Percentiles rank a stretch among this genome's conserved stretches.
These are phyloP conservation scores for Agelastica alni DNA, from an alignment of 2,888 invertebrate species.

Conservation along the genomic window DNA sequence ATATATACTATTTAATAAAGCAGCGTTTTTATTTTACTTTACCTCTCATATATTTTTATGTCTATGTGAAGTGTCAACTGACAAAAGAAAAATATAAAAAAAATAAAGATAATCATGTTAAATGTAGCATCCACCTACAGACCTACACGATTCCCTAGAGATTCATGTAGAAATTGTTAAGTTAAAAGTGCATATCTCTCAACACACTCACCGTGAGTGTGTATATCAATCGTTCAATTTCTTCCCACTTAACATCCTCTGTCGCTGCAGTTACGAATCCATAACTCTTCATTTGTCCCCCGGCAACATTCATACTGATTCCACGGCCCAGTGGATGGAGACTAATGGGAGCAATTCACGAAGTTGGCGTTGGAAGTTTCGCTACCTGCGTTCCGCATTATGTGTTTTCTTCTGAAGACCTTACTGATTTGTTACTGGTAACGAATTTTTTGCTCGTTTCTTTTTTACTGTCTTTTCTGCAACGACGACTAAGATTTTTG, in stretches of 20 bases:
- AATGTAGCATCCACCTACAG: too few relatives aligned
- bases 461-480: not conserved
- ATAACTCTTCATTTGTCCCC: constrained; percentile 56
- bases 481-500: not conserved
- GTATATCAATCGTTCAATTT: constrained; percentile 40
- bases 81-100: too few relatives aligned
- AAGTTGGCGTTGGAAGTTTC: constrained; percentile 46
- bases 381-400: constrained; percentile 44
- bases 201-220: not conserved
- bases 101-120: too few relatives aligned
- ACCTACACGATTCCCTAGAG: too few relatives aligned
- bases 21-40: too few relatives aligned
- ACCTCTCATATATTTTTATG: too few relatives aligned
- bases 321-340: constrained; percentile 50
- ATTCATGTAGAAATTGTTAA: not conserved
- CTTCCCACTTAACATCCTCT: constrained; percentile 51
- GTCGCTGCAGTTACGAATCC: constrained; percentile 50
- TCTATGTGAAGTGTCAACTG: too few relatives aligned
- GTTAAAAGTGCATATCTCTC: not conserved
- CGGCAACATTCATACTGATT: constrained; percentile 47
- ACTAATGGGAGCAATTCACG: constrained; percentile 55
- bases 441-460: constrained; percentile 33
- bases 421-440: constrained; percentile 55
- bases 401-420: constrained; percentile 45
- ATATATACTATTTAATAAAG: too few relatives aligned